phyloP scores from a whole-genome alignment of 1,140 invertebrate species.

The Drosophila navojoa region DNA sequence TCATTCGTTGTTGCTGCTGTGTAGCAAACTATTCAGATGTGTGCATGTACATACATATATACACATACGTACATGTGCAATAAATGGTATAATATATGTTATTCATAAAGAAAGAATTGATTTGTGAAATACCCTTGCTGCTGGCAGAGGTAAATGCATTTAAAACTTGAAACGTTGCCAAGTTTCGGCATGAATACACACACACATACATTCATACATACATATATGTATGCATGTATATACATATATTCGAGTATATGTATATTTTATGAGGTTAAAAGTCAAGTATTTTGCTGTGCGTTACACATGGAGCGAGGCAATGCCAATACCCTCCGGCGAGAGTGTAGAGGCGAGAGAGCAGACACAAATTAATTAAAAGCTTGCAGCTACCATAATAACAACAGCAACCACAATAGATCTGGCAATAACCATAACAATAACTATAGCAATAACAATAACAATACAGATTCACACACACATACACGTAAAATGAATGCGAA shows the following conservation, averaged over 20 bases:
- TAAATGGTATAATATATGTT: too few relatives aligned
- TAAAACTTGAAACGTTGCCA: too few relatives aligned
- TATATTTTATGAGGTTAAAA: background rate
- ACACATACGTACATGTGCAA: too few relatives aligned
- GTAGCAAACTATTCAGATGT: constrained; percentile 1
- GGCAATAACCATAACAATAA: constrained; percentile 19
- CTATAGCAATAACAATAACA: background rate
- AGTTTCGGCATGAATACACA: too few relatives aligned
- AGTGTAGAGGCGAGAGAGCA: constrained; percentile 5
- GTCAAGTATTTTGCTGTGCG: background rate
- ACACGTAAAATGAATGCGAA: background rate
- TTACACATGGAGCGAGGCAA: background rate
- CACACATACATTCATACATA: too few relatives aligned
- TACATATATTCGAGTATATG: background rate
- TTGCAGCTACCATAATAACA: constrained; percentile 4
- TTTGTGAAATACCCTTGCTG: too few relatives aligned
- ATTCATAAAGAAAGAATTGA: too few relatives aligned
- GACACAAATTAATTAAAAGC: constrained; percentile 43
- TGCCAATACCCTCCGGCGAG: background rate
- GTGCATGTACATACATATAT: background rate
- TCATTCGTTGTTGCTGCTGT: background rate
- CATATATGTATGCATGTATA: background rate
- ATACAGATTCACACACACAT: background rate
- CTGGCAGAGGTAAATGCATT: too few relatives aligned
- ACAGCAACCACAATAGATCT: constrained; percentile 10